phyloP scores from a whole-genome alignment of 2,888 invertebrate genomes.

The Heliconius ethilla region DNA sequence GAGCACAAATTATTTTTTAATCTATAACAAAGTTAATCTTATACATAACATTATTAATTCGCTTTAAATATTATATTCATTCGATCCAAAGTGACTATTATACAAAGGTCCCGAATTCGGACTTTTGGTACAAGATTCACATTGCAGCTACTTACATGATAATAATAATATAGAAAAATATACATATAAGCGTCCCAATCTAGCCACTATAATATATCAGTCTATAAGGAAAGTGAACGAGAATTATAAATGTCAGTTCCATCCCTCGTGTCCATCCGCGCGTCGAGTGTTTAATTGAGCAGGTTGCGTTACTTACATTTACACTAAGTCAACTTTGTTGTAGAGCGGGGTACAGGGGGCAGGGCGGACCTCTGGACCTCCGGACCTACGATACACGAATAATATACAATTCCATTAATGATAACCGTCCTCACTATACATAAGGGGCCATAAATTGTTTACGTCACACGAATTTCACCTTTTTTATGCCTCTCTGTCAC shows the following conservation, averaged over 20 bases:
- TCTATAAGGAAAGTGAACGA: constrained; percentile 15
- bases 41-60: constrained; percentile 18
- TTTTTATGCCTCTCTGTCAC: too few species aligned
- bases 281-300: constrained; percentile 74
- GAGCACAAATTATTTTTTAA: constrained; percentile 18
- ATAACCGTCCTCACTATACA: constrained; percentile 76
- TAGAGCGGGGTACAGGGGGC: constrained; percentile 63
- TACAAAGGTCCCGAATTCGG: constrained; percentile 7
- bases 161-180: constrained; percentile 23
- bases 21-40: constrained; percentile 24
- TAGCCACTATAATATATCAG: constrained; percentile 19
- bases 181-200: constrained; percentile 21
- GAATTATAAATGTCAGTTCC: constrained; percentile 54
- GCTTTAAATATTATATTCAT: constrained; percentile 19
- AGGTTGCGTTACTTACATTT: constrained; percentile 74
- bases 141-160: constrained; percentile 1
- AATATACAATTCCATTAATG: constrained; percentile 76
- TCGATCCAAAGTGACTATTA: constrained; percentile 14
- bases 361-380: constrained; percentile 53
- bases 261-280: constrained; percentile 59
- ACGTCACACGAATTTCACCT: neutral
- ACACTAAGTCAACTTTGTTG: constrained; percentile 78
- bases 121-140: constrained; percentile 12
- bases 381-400: constrained; percentile 74
- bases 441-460: constrained; percentile 52